Percentiles rank a stretch among this genome's conserved stretches.
Conservation (phyloP, 2,113 vertebrate species). For the Globicephala melas region DNA sequence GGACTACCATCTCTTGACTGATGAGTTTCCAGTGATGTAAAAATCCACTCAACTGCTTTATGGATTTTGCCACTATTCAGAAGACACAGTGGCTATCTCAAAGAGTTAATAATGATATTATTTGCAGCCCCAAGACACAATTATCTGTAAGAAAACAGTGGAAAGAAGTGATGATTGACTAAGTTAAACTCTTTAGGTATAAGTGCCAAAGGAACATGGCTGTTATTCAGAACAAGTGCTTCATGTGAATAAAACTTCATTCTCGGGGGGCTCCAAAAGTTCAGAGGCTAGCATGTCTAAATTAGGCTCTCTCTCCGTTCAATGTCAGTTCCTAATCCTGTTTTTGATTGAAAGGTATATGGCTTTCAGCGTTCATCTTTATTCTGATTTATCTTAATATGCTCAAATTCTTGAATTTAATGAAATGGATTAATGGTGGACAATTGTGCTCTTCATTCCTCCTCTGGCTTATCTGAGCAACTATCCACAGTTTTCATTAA, state of each 20-base stretch:
- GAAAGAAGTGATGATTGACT: not conserved
- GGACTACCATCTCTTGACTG: constrained; percentile 36
- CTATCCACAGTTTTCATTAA: not conserved
- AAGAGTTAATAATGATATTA: not conserved
- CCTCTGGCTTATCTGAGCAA: not conserved
- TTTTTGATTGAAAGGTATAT: constrained; percentile 2
- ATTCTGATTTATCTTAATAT: not conserved
- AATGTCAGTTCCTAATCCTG: not conserved
- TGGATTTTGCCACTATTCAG: not conserved
- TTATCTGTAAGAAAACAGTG: not conserved
- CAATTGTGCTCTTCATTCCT: not conserved
- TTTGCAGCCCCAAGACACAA: not conserved
- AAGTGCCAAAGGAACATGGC: not conserved
- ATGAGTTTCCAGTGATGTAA: constrained; percentile 19
- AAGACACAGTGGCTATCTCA: not conserved
- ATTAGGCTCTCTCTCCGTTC: not conserved
- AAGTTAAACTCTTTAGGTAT: not conserved
- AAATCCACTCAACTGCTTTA: not conserved
- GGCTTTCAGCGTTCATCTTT: not conserved
- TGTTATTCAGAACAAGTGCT: not conserved
- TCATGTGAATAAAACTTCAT: not conserved
- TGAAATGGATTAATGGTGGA: not conserved
- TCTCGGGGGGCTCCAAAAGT: not conserved
- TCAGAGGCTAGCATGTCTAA: not conserved
- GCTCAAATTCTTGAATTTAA: not conserved